These are phyloP conservation scores for Rhabdomys dilectus DNA, from an alignment of 2,113 vertebrate genomes.

Conservation along the genomic window DNA sequence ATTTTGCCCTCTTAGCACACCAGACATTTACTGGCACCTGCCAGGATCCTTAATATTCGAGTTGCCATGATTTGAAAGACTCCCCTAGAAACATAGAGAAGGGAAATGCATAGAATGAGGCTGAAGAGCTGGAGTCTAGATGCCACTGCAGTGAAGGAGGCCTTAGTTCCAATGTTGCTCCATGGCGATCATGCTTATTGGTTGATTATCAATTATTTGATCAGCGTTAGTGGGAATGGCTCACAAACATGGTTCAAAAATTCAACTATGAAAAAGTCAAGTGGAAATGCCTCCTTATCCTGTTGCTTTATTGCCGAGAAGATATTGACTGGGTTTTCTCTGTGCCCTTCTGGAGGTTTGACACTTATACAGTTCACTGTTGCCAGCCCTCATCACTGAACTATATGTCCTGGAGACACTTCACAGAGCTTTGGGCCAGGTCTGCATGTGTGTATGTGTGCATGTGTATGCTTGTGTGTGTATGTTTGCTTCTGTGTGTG, in stretches of 20 bases:
- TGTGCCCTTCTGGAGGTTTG: not conserved
- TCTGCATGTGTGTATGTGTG: not conserved
- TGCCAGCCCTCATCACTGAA: not conserved
- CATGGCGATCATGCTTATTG: not conserved
- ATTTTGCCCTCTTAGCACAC: not conserved
- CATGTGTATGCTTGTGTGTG: not conserved
- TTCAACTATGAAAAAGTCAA: slow-evolving; percentile 2
- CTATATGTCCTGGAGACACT: not conserved
- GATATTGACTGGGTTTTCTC: not conserved
- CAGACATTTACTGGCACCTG: not conserved
- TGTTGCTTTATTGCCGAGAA: not conserved
- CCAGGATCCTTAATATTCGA: not conserved
- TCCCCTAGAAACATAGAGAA: not conserved
- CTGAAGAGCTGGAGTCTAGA: not conserved
- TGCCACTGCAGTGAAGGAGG: rapidly evolving
- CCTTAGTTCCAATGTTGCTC: not conserved
- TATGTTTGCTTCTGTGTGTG: too few relatives aligned
- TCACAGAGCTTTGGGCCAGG: not conserved
- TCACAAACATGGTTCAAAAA: not conserved
- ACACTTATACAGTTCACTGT: not conserved
- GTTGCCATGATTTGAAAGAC: not conserved
- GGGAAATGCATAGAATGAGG: not conserved
- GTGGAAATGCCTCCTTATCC: not conserved
- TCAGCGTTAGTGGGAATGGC: not conserved
- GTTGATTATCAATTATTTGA: not conserved